Conservation (phyloP, 2,888 invertebrate genomes). For the Rotaria socialis region DNA sequence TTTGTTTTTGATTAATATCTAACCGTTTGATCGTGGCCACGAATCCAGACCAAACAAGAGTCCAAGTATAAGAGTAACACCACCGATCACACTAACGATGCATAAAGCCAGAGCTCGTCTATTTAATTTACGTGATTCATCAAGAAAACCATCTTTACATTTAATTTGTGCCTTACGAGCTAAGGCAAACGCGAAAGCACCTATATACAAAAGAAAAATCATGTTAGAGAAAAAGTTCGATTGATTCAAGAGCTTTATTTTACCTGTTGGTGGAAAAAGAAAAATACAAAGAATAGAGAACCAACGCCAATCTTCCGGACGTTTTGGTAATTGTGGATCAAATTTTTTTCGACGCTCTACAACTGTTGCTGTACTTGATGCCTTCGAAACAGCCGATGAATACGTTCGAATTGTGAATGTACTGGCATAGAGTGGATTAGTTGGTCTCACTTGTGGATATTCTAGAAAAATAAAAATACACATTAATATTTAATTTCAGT, state of each 20-base stretch:
- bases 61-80: conserved; percentile 39
- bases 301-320: conserved; percentile 45
- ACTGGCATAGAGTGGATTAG: conserved; percentile 45
- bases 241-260: neutral
- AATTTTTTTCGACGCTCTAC: conserved; percentile 44
- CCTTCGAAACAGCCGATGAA: conserved; percentile 29
- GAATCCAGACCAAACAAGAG: conserved; percentile 37
- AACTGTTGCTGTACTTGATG: conserved; percentile 40
- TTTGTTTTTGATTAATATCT: neutral
- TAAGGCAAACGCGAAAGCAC: conserved; percentile 41
- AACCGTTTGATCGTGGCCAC: conserved; percentile 46
- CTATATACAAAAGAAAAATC: neutral
- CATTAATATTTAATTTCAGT: neutral
- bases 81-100: conserved; percentile 34
- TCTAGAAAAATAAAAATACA: neutral
- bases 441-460: conserved; percentile 46
- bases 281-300: conserved; percentile 38
- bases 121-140: conserved; percentile 43
- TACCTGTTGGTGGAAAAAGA: conserved; percentile 45
- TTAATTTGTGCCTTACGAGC: conserved; percentile 45
- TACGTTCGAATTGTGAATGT: conserved; percentile 43
- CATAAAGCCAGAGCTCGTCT: conserved; percentile 40
- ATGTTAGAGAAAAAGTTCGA: too few species aligned
- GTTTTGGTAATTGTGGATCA: conserved; percentile 43
- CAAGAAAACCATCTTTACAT: conserved; percentile 46